Evolutionary conservation across 2,113 vertebrate species (phyloP), one percentile per base, ranked within the genome.

Genomic region (Silurus meridionalis): DNA sequence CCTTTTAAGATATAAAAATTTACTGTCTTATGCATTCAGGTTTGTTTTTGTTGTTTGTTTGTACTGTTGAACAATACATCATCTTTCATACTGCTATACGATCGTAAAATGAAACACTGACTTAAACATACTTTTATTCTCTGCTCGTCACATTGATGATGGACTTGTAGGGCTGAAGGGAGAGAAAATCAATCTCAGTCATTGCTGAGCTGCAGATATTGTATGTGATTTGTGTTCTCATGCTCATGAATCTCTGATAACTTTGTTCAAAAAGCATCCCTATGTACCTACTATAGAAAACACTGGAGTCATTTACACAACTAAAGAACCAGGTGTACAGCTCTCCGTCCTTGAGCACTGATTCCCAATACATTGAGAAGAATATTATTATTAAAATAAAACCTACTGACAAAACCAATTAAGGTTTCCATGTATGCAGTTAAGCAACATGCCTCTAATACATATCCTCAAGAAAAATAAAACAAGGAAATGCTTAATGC

Each of bases 241-340:
- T 74, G 58, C 83, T 66, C 66, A 50, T 80, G 82, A 71, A 77
- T 84, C 82, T 72, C 48, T 48, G 55, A 66, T 11, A 50, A 8
- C 6, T 79, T 79, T 71, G 63, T 78, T 63, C 37, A 23, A 52
- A 74, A 84, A 81, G 67, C 46, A 28, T 8, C 61, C 28, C 55
- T 86, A 72, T 81, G 74, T 86, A 66, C 66, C 53, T 10, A 19
- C 64, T 80, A 71, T 48, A 50, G 25, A 55, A 57, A 50, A 81
- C 48, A 52, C 28, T 60, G 81, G 79, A 64, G 64, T 84, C 64
- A 64, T 88, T 80, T 84, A 58, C 83, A 88, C 28, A 74, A 81
- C 66, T 71, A 55, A 82, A 46, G 75, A 81, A 72, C 53, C 85
- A 86, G 66, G 85, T 81, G 83, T 78, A 55, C 7, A 4, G 19